These are phyloP conservation scores for Ataeniobius toweri DNA, from an alignment of 2,797 vertebrate species.

Conservation along the genomic window DNA sequence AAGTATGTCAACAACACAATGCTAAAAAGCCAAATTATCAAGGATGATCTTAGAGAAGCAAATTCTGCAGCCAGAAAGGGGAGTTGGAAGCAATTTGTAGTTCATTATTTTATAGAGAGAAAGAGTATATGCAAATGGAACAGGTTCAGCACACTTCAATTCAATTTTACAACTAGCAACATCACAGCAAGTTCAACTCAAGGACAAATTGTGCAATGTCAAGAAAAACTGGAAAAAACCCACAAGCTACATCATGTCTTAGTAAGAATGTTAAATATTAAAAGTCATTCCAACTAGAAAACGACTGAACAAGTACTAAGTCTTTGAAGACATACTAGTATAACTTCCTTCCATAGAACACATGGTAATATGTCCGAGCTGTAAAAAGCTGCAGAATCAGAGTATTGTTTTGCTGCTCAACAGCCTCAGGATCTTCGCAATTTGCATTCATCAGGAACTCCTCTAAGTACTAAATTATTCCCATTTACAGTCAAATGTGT, in stretches of 20 bases:
- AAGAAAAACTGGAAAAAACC: background rate
- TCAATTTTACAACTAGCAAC: background rate
- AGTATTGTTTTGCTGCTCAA: background rate
- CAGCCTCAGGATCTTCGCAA: background rate
- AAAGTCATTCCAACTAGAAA: background rate
- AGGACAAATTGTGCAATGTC: background rate
- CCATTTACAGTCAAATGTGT: background rate
- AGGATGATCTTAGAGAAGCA: background rate
- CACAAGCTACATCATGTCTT: no score
- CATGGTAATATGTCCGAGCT: background rate
- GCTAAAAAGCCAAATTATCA: conserved; percentile 1
- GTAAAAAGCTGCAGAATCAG: background rate
- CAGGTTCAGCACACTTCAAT: background rate
- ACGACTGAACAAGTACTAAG: background rate
- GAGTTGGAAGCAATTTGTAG: background rate
- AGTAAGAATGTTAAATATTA: background rate
- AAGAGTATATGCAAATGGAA: background rate
- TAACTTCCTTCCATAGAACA: background rate
- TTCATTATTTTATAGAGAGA: background rate
- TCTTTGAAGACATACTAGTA: background rate
- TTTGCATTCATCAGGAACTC: background rate
- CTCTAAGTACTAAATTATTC: background rate
- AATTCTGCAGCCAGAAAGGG: background rate
- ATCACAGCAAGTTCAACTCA: background rate
- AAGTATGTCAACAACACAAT: background rate